phyloP scores from a whole-genome alignment of 2,888 invertebrate genomes.

The Rosalia funebris region DNA sequence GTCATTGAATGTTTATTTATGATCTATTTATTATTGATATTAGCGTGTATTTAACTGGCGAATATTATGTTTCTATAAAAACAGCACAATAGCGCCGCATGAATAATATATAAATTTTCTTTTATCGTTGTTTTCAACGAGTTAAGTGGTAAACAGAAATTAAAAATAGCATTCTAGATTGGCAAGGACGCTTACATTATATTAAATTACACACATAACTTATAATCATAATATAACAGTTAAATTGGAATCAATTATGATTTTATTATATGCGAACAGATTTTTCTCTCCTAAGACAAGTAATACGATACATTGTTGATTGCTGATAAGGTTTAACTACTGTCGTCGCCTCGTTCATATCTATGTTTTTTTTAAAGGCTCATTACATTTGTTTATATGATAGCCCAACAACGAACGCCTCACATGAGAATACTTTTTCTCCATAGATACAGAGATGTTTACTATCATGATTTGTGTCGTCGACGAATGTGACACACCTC shows the following conservation, averaged over 20 bases:
- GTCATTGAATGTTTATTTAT: not conserved
- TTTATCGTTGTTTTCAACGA: conserved; percentile 36
- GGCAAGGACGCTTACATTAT: conserved; percentile 45
- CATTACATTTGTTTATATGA: not conserved
- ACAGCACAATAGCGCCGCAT: not conserved
- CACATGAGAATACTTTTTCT: conserved; percentile 1
- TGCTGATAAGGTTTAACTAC: conserved; percentile 2
- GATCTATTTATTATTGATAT: not conserved
- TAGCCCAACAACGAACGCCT: not conserved
- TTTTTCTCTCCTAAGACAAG: conserved; percentile 9
- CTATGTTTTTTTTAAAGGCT: conserved; percentile 3
- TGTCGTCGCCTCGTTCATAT: not conserved
- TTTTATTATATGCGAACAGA: conserved; percentile 43
- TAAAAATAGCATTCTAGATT: conserved; percentile 38
- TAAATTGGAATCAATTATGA: conserved; percentile 43
- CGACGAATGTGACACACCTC: not conserved
- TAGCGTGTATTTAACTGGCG: not conserved
- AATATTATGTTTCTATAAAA: not conserved
- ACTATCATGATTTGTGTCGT: not conserved
- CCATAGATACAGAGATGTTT: not conserved
- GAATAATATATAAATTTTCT: conserved; percentile 13
- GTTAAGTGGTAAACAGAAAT: conserved; percentile 35
- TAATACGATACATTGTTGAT: conserved; percentile 3
- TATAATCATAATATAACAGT: conserved; percentile 31
- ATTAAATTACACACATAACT: conserved; percentile 27